Conservation (phyloP, 1,140 invertebrate genomes). For the Orussus abietinus region DNA sequence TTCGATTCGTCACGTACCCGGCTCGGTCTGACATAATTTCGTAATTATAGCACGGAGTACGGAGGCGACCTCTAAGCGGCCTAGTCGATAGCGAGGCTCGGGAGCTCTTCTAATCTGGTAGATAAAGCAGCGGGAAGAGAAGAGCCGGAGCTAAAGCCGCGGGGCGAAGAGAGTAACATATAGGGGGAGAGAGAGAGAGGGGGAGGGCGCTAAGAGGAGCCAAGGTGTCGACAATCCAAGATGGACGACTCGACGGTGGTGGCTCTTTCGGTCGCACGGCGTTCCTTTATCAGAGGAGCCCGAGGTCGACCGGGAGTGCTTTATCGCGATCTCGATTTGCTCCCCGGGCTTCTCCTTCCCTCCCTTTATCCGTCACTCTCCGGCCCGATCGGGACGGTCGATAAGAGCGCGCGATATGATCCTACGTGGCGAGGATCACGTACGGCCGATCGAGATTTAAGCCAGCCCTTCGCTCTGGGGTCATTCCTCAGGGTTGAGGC, state of each 20-base stretch:
- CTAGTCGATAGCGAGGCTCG: slow-evolving; percentile 34
- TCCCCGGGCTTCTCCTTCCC: too few relatives aligned
- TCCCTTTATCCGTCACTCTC: too few relatives aligned
- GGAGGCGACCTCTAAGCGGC: slow-evolving; percentile 39
- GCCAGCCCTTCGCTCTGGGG: too few relatives aligned
- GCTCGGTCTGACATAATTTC: slow-evolving; percentile 14
- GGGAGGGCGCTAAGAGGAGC: slow-evolving; percentile 1
- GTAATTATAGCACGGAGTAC: slow-evolving; percentile 26
- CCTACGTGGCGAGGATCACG: slow-evolving; percentile 30
- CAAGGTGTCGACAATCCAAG: slow-evolving; percentile 3
- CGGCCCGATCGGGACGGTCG: slow-evolving; percentile 23
- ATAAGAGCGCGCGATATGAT: slow-evolving; percentile 26
- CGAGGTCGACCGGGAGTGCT: slow-evolving; percentile 14
- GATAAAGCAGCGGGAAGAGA: slow-evolving; percentile 23
- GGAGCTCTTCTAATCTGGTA: slow-evolving; percentile 26
- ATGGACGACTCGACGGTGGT: too few relatives aligned
- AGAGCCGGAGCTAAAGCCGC: too few relatives aligned
- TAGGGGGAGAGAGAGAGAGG: not conserved
- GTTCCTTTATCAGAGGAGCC: too few relatives aligned
- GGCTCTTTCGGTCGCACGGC: too few relatives aligned
- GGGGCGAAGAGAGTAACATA: too few relatives aligned
- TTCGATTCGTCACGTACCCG: slow-evolving; percentile 13
- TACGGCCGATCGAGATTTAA: slow-evolving; percentile 25
- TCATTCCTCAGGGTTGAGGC: too few relatives aligned
- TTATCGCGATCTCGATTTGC: slow-evolving; percentile 30